Evolutionary conservation across 2,797 vertebrate species (phyloP), one percentile per base, ranked within the genome.

Genomic region (Phataginus tricuspis): DNA sequence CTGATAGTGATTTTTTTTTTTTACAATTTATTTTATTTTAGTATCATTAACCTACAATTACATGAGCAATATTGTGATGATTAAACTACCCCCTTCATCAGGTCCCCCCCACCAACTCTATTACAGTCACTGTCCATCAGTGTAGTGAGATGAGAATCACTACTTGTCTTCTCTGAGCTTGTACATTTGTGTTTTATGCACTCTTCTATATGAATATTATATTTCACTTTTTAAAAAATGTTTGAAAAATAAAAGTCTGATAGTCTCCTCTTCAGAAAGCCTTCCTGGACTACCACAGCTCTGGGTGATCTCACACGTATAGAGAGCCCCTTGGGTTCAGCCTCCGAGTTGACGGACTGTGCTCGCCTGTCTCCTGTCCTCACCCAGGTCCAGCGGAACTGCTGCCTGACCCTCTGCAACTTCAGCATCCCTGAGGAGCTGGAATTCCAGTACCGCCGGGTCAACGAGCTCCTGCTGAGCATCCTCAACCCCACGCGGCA

Each of bases 351-450:
- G 2, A 9, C 31, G 80, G 74, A 95, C 69, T 21, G 5, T 25
- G 66, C 64, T 8, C 5, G 0, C 61, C 45, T 88, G 75, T 83
- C 39, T 72, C 66, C 85, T 8, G 15, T 7, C 80, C 92, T 0
- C 55, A 31, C 72, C 83, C 97, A 99, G 99, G 99, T 99, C 55
- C 99, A 99, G 98, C 99, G 99, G 96, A 99, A 99, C 98, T 99
- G 99, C 98, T 99, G 99, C 98, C 98, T 99, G 98, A 99, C 99
- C 0, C 98, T 99, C 85, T 99, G 99, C 94, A 99, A 99, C 99
- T 99, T 99, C 98, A 99, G 99, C 97, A 99, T 99, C 96, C 99
- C 99, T 0, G 99, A 99, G 96, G 99, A 99, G 98, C 98, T 99
- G 96, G 99, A 99, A 96, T 99, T 99, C 98, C 99, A 99, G 99